Evolutionary conservation across 2,888 invertebrate species (phyloP).

Genomic region (Pelosia muscerda): DNA sequence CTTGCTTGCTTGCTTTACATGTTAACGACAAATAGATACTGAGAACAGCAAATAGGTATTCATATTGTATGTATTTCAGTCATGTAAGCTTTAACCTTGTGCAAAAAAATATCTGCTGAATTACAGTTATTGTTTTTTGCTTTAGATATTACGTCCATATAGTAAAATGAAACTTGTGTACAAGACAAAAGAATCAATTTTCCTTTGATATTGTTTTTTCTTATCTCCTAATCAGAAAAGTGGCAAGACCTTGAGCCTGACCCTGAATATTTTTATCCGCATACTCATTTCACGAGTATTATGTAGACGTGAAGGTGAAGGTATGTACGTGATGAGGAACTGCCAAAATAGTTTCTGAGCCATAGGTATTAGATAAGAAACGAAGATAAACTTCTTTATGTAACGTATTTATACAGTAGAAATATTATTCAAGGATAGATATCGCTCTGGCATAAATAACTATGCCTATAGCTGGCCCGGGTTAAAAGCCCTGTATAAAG

Average conservation of each 20-base stretch:
- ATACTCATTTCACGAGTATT: conserved; percentile 78
- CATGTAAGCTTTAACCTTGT: conserved; percentile 73
- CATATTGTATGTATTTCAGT: conserved; percentile 52
- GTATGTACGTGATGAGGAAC: conserved; percentile 65
- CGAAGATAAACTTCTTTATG: conserved; percentile 51
- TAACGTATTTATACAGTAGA: conserved; percentile 32
- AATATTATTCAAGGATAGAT: conserved; percentile 40
- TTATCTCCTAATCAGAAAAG: conserved; percentile 85
- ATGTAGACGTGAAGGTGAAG: conserved; percentile 62
- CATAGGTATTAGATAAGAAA: conserved; percentile 57
- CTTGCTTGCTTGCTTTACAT: not conserved
- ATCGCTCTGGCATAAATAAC: conserved; percentile 34
- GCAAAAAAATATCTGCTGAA: conserved; percentile 76
- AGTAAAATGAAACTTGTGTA: conserved; percentile 61
- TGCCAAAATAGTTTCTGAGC: conserved; percentile 60
- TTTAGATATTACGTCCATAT: conserved; percentile 35
- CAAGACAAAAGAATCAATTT: conserved; percentile 59
- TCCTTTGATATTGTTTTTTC: conserved; percentile 59
- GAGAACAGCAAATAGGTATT: conserved; percentile 40
- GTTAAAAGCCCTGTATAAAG: not conserved
- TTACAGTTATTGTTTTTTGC: conserved; percentile 80
- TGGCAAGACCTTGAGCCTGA: conserved; percentile 83
- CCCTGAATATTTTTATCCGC: conserved; percentile 85
- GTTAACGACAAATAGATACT: conserved; percentile 29
- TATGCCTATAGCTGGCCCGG: conserved; percentile 3